Evolutionary conservation across 2,888 invertebrate species (phyloP).

Genomic region (Dynastes tityus): DNA sequence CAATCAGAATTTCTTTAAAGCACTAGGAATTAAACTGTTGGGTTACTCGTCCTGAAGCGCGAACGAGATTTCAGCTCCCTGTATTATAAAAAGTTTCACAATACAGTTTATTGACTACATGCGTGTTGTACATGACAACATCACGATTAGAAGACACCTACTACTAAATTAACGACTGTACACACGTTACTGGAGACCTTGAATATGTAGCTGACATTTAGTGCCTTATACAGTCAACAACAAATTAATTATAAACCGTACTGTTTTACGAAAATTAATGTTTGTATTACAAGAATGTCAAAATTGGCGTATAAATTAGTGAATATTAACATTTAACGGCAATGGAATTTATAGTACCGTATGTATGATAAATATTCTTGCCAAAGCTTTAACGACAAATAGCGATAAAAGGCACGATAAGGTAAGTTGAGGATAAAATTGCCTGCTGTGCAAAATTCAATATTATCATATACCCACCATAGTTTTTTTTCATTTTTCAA

Average conservation of each 20-base stretch:
- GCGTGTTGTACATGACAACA: neutral
- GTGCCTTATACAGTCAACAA: neutral
- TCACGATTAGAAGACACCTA: neutral
- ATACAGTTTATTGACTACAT: neutral
- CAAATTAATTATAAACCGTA: conserved; percentile 22
- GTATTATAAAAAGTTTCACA: neutral
- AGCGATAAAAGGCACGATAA: too few relatives aligned
- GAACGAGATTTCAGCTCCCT: too few relatives aligned
- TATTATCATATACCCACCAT: too few relatives aligned
- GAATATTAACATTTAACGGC: neutral
- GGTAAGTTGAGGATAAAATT: too few relatives aligned
- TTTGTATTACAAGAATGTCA: too few relatives aligned
- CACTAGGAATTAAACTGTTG: too few relatives aligned
- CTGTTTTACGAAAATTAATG: neutral
- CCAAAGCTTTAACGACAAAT: neutral
- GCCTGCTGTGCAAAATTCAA: too few relatives aligned
- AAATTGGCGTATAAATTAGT: neutral
- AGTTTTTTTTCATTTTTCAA: too few relatives aligned
- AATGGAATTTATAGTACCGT: neutral
- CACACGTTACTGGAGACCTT: conserved; percentile 1
- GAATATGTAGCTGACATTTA: conserved; percentile 25
- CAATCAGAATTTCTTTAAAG: too few relatives aligned
- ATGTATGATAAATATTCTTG: neutral
- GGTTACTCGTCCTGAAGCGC: too few relatives aligned
- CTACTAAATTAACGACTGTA: neutral